These are phyloP conservation scores for Epiblema foenella DNA, from an alignment of 2,888 invertebrate genomes.

Conservation along the genomic window DNA sequence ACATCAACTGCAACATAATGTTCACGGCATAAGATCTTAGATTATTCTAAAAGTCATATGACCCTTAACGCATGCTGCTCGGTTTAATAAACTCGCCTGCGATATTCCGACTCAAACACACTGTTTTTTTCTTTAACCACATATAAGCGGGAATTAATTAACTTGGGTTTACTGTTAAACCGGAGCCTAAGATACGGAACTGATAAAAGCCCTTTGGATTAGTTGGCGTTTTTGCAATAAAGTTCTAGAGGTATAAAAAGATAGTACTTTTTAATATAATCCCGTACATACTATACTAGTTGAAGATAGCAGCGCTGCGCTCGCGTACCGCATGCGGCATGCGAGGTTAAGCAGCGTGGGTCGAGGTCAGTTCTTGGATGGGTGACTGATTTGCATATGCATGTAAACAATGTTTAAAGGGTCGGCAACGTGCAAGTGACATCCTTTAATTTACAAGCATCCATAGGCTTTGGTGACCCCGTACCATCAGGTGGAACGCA, in stretches of 20 bases:
- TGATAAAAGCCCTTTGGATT: background rate
- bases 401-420: too few species aligned
- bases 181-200: background rate
- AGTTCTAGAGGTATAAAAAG: background rate
- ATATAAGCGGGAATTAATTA: background rate
- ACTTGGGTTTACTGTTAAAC: conserved; percentile 16
- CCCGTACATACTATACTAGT: too few species aligned
- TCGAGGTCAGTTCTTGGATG: too few species aligned
- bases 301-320: too few species aligned
- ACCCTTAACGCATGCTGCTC: background rate
- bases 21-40: too few species aligned
- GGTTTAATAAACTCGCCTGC: background rate
- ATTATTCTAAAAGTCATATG: background rate
- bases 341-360: too few species aligned
- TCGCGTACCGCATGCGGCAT: too few species aligned
- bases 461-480: too few species aligned
- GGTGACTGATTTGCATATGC: too few species aligned
- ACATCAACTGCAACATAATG: background rate
- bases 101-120: background rate
- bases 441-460: too few species aligned
- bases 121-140: background rate
- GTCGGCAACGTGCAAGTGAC: too few species aligned
- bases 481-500: too few species aligned
- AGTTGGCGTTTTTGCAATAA: background rate
- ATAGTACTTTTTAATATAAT: background rate